A percentile compares a stretch with the other conserved stretches of the same genome.
These are phyloP conservation scores for Epistrophe eligans DNA, from an alignment of 2,888 invertebrate species.

Conservation along the genomic window DNA sequence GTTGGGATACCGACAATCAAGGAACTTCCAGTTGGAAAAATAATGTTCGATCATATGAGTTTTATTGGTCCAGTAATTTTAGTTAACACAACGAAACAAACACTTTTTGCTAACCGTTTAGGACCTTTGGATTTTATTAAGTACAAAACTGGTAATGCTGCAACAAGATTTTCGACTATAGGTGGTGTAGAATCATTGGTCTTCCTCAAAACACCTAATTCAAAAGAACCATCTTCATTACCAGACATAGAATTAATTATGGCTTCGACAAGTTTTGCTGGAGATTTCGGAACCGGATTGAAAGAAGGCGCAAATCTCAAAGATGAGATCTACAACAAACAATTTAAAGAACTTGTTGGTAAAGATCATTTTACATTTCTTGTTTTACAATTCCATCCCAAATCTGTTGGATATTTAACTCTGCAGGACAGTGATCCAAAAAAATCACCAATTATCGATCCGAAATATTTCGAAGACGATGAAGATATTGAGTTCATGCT, in stretches of 20 bases:
- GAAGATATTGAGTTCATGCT: constrained; percentile 86
- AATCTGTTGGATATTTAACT: constrained; percentile 88
- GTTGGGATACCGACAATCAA: constrained; percentile 85
- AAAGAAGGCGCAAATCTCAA: constrained; percentile 86
- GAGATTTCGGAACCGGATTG: constrained; percentile 86
- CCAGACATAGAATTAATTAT: constrained; percentile 89
- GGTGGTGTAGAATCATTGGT: constrained; percentile 89
- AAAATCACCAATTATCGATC: constrained; percentile 86
- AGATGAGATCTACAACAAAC: constrained; percentile 85
- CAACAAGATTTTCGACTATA: constrained; percentile 84
- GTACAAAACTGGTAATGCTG: constrained; percentile 79
- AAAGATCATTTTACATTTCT: constrained; percentile 87
- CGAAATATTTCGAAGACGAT: constrained; percentile 85
- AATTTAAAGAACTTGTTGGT: constrained; percentile 86
- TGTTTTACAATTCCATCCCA: constrained; percentile 90
- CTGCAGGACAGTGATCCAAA: constrained; percentile 87
- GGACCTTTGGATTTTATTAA: constrained; percentile 70
- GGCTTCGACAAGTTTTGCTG: constrained; percentile 86
- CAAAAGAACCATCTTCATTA: constrained; percentile 86
- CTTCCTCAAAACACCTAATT: constrained; percentile 86
- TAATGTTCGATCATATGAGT: constrained; percentile 86
- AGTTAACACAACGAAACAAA: constrained; percentile 80
- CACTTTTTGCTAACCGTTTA: constrained; percentile 75
- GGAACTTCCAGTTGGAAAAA: constrained; percentile 88
- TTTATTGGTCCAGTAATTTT: constrained; percentile 82